Evolutionary conservation across 2,888 invertebrate genomes (phyloP).

Genomic region (Lasius fuliginosus): DNA sequence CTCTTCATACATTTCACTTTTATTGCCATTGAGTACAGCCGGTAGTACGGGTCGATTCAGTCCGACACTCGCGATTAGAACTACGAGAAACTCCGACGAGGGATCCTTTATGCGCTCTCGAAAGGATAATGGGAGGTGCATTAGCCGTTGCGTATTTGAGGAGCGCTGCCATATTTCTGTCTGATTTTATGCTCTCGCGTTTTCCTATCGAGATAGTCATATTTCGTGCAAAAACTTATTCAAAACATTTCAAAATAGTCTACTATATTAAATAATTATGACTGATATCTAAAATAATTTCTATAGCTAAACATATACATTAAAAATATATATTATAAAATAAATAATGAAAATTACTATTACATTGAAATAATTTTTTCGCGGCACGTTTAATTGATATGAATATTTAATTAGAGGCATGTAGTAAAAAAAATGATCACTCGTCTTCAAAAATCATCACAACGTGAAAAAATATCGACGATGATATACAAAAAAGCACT

Average conservation of each 20-base stretch:
- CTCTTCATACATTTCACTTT: slow-evolving; percentile 72
- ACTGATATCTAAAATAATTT: not conserved
- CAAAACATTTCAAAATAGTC: not conserved
- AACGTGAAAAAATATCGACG: slow-evolving; percentile 47
- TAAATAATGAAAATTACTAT: too few relatives aligned
- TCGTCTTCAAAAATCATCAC: slow-evolving; percentile 59
- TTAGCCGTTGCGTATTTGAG: slow-evolving; percentile 37
- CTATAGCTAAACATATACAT: not conserved
- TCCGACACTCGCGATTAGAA: slow-evolving; percentile 68
- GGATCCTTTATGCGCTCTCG: slow-evolving; percentile 57
- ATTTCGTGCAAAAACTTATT: slow-evolving; percentile 10
- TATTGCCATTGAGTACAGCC: slow-evolving; percentile 64
- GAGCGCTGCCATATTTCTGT: slow-evolving; percentile 12
- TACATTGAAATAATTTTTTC: not conserved
- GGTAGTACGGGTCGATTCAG: slow-evolving; percentile 57
- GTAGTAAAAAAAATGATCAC: not conserved
- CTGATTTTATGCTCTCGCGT: not conserved
- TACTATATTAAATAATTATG: not conserved
- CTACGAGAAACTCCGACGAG: slow-evolving; percentile 46
- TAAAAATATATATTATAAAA: not conserved
- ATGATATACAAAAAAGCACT: slow-evolving; percentile 20
- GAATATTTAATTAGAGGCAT: not conserved
- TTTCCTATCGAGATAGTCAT: slow-evolving; percentile 16
- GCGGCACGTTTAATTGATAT: not conserved
- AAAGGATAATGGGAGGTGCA: slow-evolving; percentile 33